phyloP scores from a whole-genome alignment of 2,888 invertebrate species.

The Torymus texanus region DNA sequence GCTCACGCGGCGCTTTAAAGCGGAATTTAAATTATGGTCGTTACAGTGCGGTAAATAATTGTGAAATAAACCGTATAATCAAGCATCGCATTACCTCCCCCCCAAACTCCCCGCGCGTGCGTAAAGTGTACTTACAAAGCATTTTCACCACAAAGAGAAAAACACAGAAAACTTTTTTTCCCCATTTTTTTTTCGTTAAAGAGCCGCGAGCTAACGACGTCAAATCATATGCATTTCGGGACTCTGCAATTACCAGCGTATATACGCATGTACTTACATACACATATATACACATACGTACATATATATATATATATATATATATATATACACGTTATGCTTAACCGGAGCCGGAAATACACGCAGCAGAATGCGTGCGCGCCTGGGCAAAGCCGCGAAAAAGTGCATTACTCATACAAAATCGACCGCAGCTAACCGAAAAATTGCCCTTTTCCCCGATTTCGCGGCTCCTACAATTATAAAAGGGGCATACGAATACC shows the following conservation, averaged over 20 bases:
- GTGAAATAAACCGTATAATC: constrained; percentile 35
- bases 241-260: constrained; percentile 25
- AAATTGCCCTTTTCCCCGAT: constrained; percentile 20
- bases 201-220: constrained; percentile 20
- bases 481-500: not conserved
- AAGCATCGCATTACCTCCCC: constrained; percentile 1
- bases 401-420: constrained; percentile 31
- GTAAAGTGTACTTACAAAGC: constrained; percentile 28
- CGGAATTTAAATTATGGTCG: constrained; percentile 14
- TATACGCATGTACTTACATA: not conserved
- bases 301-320: no score
- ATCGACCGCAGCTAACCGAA: constrained; percentile 43
- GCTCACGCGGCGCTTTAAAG: not conserved
- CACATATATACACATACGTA: no score
- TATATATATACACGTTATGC: no score
- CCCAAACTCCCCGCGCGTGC: not conserved
- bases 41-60: constrained; percentile 20
- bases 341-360: no score
- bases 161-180: constrained; percentile 25
- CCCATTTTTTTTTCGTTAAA: not conserved
- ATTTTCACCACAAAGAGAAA: constrained; percentile 28
- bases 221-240: constrained; percentile 40
- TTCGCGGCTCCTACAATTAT: constrained; percentile 1
- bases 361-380: not conserved
- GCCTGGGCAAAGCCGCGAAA: no score